Evolutionary conservation across 2,113 vertebrate genomes (phyloP), one percentile per base, ranked within the genome.

Genomic region (Falco punctatus): DNA sequence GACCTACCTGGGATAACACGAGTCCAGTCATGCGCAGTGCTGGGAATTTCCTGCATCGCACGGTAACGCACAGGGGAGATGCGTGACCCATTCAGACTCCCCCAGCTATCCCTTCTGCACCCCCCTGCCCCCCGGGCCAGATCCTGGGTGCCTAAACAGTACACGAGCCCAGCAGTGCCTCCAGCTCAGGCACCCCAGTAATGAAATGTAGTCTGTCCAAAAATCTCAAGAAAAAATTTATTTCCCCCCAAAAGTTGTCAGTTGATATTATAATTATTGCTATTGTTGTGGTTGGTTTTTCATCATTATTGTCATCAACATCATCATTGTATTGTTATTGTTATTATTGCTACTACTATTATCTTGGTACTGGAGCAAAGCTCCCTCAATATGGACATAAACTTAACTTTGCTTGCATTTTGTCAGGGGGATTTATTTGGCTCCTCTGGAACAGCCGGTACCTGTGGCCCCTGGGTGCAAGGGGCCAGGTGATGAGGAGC

Each of bases 21-120:
- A n/a, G 26, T 24, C 67, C 54, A 13, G 4, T 8, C 62, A 22
- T 1, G 2, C 3, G 3, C 13, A 0, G 3, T 4, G 38, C 8
- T 42, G 58, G 46, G 1, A 26, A 15, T 46, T 61, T 22, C 40
- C 14, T 21, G 26, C 16, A 2, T 49, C 38, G 35, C 67, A 48
- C 8, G 28, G 58, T 17, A 30, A 23, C 4, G 7, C 4, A 7
- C 0, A 2, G 64, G 26, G 40, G 64, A 30, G 33, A 14, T 11
- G 11, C 0, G 1, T 22, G 52, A 48, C 13, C 32, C 15, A 0
- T 88, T 73, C 57, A 6, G 46, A 12, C 13, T 11, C 28, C 19
- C 59, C 6, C 0, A 1, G 49, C 6, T n/a, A 13, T 40, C 54
- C 27, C 20, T 17, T 27, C 52, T 30, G 28, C 61, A 33, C 2